phyloP scores from a whole-genome alignment of 2,888 invertebrate species.

The Mantis religiosa region DNA sequence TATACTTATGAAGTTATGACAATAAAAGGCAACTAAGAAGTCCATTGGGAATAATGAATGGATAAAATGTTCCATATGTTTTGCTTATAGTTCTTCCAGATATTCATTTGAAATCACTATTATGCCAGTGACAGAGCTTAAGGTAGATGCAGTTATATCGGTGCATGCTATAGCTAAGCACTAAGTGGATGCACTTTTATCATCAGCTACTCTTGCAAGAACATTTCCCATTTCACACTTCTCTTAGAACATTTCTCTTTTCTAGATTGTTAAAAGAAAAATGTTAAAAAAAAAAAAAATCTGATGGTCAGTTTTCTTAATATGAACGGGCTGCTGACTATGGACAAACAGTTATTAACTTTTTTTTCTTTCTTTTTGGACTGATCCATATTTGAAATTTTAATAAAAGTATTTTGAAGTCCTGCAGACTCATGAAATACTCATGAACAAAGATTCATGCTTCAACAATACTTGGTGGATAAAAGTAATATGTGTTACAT shows the following conservation, averaged over 20 bases:
- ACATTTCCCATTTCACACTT: neutral
- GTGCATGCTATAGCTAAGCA: neutral
- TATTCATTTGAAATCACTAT: neutral
- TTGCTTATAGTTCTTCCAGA: neutral
- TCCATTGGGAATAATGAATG: neutral
- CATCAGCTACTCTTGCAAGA: neutral
- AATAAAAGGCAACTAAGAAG: slow-evolving; percentile 12
- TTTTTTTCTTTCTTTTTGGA: neutral
- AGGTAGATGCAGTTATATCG: neutral
- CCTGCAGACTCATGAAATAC: neutral
- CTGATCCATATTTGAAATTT: neutral
- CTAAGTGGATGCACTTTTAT: neutral
- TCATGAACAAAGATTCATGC: neutral
- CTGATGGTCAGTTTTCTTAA: neutral
- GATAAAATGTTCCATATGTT: neutral
- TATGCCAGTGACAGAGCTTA: neutral
- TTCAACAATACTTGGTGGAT: neutral
- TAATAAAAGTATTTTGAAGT: neutral
- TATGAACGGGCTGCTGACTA: neutral
- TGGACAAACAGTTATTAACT: neutral
- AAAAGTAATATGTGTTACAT: neutral
- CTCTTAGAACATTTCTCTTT: neutral
- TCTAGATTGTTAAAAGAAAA: neutral
- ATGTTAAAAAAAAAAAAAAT: no score
- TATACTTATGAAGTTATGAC: neutral